Percentiles rank a stretch among this genome's conserved stretches.
phyloP scores from a whole-genome alignment of 2,113 vertebrate genomes.

The Haemorhous mexicanus region DNA sequence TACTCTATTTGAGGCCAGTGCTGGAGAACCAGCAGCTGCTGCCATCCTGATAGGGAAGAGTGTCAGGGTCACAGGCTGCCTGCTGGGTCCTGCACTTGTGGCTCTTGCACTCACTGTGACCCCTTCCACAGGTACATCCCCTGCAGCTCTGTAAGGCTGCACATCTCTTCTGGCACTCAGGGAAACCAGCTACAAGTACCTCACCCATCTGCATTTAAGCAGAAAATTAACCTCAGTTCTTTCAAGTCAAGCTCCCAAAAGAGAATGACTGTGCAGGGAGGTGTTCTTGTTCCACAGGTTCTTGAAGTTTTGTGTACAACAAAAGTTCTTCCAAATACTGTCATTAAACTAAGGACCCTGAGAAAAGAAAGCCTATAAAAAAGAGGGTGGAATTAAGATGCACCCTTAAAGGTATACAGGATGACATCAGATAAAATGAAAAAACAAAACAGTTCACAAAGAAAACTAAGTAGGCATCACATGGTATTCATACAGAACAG shows the following conservation, averaged over 20 bases:
- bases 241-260: slow-evolving; percentile 1
- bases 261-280: neutral
- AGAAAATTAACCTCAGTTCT: neutral
- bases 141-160: neutral
- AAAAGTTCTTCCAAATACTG: neutral
- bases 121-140: neutral
- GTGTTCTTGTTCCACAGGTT: neutral
- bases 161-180: neutral
- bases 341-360: neutral
- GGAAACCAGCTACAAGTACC: neutral
- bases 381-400: neutral
- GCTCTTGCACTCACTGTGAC: fast-evolving
- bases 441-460: neutral
- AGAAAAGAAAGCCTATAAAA: neutral
- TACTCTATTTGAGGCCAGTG: neutral
- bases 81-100: fast-evolving
- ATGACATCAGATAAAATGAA: slow-evolving; percentile 26
- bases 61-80: neutral
- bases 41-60: neutral
- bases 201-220: neutral
- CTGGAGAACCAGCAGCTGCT: neutral
- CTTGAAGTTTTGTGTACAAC: neutral
- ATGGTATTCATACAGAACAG: neutral
- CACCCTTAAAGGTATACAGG: neutral
- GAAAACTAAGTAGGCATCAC: neutral